Conservation (phyloP, 53 echinoderm and acorn worm species). For the Henricia sp. region DNA sequence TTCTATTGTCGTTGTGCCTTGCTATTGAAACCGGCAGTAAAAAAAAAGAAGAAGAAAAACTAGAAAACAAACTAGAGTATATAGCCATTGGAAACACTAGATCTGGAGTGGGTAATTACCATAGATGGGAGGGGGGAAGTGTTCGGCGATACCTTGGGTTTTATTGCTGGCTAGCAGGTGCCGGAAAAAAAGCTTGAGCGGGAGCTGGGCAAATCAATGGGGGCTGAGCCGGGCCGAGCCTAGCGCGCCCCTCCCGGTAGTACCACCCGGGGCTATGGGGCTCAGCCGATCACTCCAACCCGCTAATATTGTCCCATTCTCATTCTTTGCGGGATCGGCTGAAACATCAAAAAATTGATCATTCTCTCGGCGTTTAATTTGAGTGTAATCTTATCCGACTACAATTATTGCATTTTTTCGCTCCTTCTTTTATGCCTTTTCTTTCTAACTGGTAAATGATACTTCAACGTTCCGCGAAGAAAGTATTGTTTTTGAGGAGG, state of each 20-base stretch:
- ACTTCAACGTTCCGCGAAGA: conserved; percentile 1
- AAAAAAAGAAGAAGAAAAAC: no score
- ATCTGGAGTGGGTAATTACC: conserved; percentile 58
- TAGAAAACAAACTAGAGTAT: no score
- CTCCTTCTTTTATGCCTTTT: neutral
- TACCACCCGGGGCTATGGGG: conserved; percentile 43
- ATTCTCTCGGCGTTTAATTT: conserved; percentile 63
- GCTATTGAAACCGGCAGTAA: neutral
- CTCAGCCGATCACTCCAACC: conserved; percentile 28
- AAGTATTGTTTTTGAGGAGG: conserved; percentile 37
- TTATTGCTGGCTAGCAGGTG: conserved; percentile 58
- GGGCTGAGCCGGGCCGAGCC: conserved; percentile 10
- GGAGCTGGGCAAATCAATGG: conserved; percentile 49
- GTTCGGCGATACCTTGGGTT: conserved; percentile 45
- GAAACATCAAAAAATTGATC: conserved; percentile 65
- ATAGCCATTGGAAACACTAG: conserved; percentile 37
- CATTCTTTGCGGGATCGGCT: conserved; percentile 39
- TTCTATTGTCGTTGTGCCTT: conserved; percentile 19
- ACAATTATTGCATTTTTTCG: conserved; percentile 55
- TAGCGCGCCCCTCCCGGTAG: neutral
- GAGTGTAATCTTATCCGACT: conserved; percentile 56
- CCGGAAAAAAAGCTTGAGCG: conserved; percentile 31
- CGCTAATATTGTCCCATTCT: conserved; percentile 50
- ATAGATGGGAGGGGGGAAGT: conserved; percentile 57
- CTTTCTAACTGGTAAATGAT: neutral